Evolutionary conservation across 1,140 invertebrate genomes (phyloP).

Genomic region (Drosophila tsacasi): DNA sequence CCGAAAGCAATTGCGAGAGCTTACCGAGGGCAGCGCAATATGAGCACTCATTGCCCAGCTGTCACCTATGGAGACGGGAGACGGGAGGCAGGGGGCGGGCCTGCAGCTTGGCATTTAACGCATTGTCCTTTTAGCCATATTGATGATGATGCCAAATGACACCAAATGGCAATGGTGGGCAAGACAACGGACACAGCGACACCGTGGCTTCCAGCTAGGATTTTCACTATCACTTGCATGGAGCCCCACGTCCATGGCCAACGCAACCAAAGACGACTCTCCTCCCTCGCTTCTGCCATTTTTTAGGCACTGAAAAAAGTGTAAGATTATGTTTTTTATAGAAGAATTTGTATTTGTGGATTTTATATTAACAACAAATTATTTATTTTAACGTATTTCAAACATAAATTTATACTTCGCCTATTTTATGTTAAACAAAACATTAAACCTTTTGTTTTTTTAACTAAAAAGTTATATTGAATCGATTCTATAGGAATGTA

Average conservation of each 20-base stretch:
- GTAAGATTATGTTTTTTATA: not conserved
- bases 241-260: conserved; percentile 12
- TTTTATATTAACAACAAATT: no score
- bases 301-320: not conserved
- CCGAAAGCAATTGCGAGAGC: conserved; percentile 68
- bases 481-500: no score
- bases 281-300: not conserved
- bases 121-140: conserved; percentile 84
- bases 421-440: no score
- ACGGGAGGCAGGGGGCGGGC: not conserved
- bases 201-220: conserved; percentile 77
- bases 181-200: conserved; percentile 61
- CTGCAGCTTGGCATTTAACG: conserved; percentile 72
- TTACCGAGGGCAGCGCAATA: conserved; percentile 57
- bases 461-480: no score
- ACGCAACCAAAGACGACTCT: not conserved
- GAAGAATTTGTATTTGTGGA: no score
- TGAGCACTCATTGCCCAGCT: conserved; percentile 73
- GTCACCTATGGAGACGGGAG: conserved; percentile 37
- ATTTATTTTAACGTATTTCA: no score
- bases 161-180: conserved; percentile 72
- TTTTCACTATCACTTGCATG: conserved; percentile 75
- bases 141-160: conserved; percentile 84
- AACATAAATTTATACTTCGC: no score
- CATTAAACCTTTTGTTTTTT: no score